Evolutionary conservation across 1,140 invertebrate genomes (phyloP).

Genomic region (Neodiprion virginianus): DNA sequence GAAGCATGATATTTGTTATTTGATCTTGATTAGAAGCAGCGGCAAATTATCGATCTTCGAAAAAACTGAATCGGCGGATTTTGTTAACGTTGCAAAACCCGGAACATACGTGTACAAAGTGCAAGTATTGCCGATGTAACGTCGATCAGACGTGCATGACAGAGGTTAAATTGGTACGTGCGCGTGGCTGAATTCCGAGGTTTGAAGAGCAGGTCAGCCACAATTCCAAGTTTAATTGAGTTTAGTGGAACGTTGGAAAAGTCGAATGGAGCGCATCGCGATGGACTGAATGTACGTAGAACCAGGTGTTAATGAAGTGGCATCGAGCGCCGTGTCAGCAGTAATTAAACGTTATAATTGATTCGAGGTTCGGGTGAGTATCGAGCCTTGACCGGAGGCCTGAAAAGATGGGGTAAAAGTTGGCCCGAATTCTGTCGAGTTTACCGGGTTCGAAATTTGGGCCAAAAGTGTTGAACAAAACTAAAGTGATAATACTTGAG

Average conservation of each 20-base stretch:
- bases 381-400: background rate
- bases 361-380: background rate
- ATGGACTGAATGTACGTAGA: background rate
- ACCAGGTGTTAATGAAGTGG: constrained; percentile 7
- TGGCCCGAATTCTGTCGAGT: too few species aligned
- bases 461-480: too few species aligned
- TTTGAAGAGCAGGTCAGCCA: background rate
- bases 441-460: too few species aligned
- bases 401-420: background rate
- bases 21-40: too few species aligned
- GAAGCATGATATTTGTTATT: too few species aligned
- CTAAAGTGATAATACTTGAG: too few species aligned
- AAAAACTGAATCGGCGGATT: too few species aligned
- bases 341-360: constrained; percentile 6
- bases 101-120: too few species aligned
- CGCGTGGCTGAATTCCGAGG: background rate
- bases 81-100: too few species aligned
- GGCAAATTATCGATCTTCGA: too few species aligned
- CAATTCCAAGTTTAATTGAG: background rate
- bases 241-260: background rate
- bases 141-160: too few species aligned
- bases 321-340: background rate
- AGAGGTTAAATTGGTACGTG: background rate
- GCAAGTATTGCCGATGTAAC: too few species aligned
- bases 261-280: background rate